Evolutionary conservation across 2,888 invertebrate genomes (phyloP).

Genomic region (Pelosia muscerda): DNA sequence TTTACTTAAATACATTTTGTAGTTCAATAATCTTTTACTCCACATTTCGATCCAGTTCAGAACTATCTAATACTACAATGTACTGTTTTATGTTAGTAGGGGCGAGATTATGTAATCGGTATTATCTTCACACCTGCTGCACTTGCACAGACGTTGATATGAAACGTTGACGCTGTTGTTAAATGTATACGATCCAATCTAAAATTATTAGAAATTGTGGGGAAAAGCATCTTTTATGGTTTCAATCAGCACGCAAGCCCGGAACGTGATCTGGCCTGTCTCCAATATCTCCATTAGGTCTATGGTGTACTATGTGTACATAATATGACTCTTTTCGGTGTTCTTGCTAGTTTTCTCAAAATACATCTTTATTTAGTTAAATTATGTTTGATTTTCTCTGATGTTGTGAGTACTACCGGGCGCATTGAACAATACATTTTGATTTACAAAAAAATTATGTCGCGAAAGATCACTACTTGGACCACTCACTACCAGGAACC

Average conservation of each 20-base stretch:
- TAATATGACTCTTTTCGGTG: too few species aligned
- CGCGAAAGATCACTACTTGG: too few species aligned
- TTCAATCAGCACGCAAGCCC: background rate
- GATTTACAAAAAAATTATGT: too few species aligned
- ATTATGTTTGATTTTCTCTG: background rate
- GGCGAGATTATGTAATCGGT: background rate
- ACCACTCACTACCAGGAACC: too few species aligned
- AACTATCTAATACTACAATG: conserved; percentile 28
- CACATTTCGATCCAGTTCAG: conserved; percentile 65
- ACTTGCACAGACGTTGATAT: background rate
- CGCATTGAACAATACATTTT: too few species aligned
- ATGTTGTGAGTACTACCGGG: too few species aligned
- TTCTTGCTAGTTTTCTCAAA: background rate
- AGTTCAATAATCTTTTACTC: conserved; percentile 68
- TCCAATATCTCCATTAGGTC: background rate
- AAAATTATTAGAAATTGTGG: background rate
- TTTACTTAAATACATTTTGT: conserved; percentile 41
- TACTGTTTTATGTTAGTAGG: too few species aligned
- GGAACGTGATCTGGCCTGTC: background rate
- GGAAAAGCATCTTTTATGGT: background rate
- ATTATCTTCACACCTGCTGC: background rate
- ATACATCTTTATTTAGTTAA: background rate
- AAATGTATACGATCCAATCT: background rate
- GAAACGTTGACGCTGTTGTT: background rate
- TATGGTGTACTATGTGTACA: background rate